Evolutionary conservation across 1,140 invertebrate species (phyloP).

Genomic region (Zaprionus ghesquierei): DNA sequence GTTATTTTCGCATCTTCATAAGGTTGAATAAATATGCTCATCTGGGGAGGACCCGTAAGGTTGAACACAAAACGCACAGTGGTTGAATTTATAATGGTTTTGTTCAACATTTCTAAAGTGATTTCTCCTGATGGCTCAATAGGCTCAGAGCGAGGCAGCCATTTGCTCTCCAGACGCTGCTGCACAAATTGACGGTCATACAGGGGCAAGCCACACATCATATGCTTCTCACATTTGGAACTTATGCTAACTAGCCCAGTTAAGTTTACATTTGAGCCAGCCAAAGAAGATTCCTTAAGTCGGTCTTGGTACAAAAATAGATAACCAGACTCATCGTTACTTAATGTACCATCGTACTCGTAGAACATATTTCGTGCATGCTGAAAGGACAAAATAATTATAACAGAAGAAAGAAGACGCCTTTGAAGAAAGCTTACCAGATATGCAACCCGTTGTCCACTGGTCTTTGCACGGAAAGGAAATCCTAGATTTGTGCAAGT

Average conservation of each 20-base stretch:
- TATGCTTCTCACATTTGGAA: slow-evolving; percentile 86
- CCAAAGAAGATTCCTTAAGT: slow-evolving; percentile 85
- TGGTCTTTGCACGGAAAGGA: slow-evolving; percentile 88
- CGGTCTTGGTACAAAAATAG: slow-evolving; percentile 89
- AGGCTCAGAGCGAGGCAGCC: slow-evolving; percentile 49
- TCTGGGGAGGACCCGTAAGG: slow-evolving; percentile 86
- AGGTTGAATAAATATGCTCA: slow-evolving; percentile 87
- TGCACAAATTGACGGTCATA: slow-evolving; percentile 84
- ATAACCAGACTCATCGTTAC: slow-evolving; percentile 85
- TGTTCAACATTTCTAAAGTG: slow-evolving; percentile 24
- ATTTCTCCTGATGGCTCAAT: slow-evolving; percentile 30
- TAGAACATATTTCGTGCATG: slow-evolving; percentile 86
- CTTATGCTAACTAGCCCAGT: slow-evolving; percentile 84
- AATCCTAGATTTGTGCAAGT: slow-evolving; percentile 87
- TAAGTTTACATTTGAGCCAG: slow-evolving; percentile 60
- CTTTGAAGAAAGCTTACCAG: slow-evolving; percentile 81
- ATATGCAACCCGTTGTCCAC: slow-evolving; percentile 87
- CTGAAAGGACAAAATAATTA: slow-evolving; percentile 67
- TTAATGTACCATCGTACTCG: slow-evolving; percentile 83
- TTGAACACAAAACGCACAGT: slow-evolving; percentile 41
- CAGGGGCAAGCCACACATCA: slow-evolving; percentile 90
- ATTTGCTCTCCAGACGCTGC: slow-evolving; percentile 26
- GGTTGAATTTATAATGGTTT: slow-evolving; percentile 5
- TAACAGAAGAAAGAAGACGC: not conserved
- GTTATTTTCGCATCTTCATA: slow-evolving; percentile 84